Base-by-base conservation (phyloP, 2,888 invertebrate species). In the Dryocosmus kuriphilus region DNA sequence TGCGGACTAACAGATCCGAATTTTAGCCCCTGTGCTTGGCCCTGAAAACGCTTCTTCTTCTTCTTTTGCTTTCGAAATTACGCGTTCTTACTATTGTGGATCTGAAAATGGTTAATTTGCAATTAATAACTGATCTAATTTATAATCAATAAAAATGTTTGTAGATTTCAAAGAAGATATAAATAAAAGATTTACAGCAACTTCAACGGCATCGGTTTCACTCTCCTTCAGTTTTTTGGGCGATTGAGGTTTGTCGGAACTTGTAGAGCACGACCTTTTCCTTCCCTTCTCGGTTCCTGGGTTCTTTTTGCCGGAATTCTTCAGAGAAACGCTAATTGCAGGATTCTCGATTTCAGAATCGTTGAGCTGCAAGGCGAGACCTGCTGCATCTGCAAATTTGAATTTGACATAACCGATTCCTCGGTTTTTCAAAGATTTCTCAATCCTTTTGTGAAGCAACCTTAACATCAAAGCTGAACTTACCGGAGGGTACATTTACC, bases 341-440 rank as follows among this genome's bases (percentile, higher is more conserved):
- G 95, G 93, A 81, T 94, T 93, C 80, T 93, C 93, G 5, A 96
- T 89, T 71, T 92, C 92, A 0, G 94, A 91, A 74, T 94, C 94
- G 84, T 95, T 93, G 83, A 95, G 89, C 75, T 94, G 93, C 32
- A 96, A 85, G 0, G 96, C 96, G 35, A 96, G 88, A 85, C 94
- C 94, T 0, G 95, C 95, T 0, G 94, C 93, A 83, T 95, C 95
- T 80, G 93, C 91, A 5, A 93, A 93, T 80, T 93, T 90, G 88
- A 97, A 97, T 89, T 95, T 95, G 0, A 97, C 94, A 87, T 95
- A 97, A 30, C 95, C 97, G 87, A 96, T 95, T 57, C 95, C 97
- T 93, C 95, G 96, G 1, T 96, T 95, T 5, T 16, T 6, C 16
- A 5, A 16, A 16, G 16, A 16, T 16, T 41, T 41, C 41, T 41